phyloP scores from a whole-genome alignment of 2,113 vertebrate genomes.

The Sceloporus tristichus region DNA sequence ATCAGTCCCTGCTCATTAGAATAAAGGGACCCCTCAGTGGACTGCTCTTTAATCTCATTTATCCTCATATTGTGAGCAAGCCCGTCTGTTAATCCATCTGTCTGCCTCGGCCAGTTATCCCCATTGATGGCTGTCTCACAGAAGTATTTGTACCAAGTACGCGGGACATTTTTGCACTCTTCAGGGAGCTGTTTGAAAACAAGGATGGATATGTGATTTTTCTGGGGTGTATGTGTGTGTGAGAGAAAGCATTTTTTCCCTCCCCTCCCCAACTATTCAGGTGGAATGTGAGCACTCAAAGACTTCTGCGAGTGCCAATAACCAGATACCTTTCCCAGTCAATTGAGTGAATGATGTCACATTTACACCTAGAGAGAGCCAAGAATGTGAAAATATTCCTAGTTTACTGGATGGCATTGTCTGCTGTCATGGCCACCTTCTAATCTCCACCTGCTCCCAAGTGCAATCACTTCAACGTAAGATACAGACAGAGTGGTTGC shows the following conservation, averaged over 20 bases:
- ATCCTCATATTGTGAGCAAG: slow-evolving; percentile 9
- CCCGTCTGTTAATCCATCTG: slow-evolving; percentile 28
- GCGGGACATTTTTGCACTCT: not conserved
- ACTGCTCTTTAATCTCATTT: not conserved
- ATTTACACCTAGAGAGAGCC: not conserved
- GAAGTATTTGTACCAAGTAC: slow-evolving; percentile 23
- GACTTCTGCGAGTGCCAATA: not conserved
- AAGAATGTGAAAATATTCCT: not conserved
- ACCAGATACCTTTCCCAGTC: not conserved
- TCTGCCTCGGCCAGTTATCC: not conserved
- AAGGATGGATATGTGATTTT: not conserved
- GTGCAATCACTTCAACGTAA: not conserved
- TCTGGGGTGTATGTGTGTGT: not conserved
- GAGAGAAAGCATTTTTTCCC: no score
- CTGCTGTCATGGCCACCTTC: not conserved
- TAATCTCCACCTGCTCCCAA: no score
- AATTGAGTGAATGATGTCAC: not conserved
- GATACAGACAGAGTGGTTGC: not conserved
- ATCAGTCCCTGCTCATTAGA: not conserved
- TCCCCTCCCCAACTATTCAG: not conserved
- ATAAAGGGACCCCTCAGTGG: not conserved
- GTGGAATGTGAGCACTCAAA: not conserved
- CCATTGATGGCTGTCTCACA: slow-evolving; percentile 25
- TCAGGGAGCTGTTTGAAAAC: slow-evolving; percentile 14
- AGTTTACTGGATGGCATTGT: not conserved